Evolutionary conservation across 2,888 invertebrate species (phyloP), one percentile per base, ranked within the genome.

Genomic region (Cinara cedri): DNA sequence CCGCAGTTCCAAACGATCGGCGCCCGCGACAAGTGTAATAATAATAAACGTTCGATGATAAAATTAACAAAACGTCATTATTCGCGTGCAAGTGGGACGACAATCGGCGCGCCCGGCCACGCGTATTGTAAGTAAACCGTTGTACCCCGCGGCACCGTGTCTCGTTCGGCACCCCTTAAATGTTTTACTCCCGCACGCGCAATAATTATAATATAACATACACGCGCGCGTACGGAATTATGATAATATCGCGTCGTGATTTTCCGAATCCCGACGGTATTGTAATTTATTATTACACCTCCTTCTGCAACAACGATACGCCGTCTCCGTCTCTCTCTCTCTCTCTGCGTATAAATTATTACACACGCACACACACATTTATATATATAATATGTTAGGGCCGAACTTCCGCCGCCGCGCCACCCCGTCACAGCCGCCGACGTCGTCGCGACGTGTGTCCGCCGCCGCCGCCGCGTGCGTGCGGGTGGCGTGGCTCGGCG

Each of bases 241-340:
- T 70, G 16, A 62, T 63, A 70, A 72, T 63, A 72, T 49, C 24
- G 34, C 6, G 26, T 66, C 44, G 44, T 46, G 76, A 66, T 76
- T 76, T 76, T 66, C 76, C 10, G 55, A 66, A 57, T 76, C 26
- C 13, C 72, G 3, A 62, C 72, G 26, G 34, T 34, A 62, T n/a
- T n/a, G n/a, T 63, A 63, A 74, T 74, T 74, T 74, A 74, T 74
- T 63, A 51, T 74, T 63, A 51, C 16, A 8, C 51, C 14, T 14
- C 49, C 62, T 19, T 21, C 21, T n/a, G 34, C 21, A 11, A 21
- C 16, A 9, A 19, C 24, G 13, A 21, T 46, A 49, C n/a, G 44
- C 46, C 26, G 46, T 24, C 46, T 19, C 55, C n/a, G n/a, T n/a
- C n/a, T n/a, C n/a, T n/a, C n/a, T n/a, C n/a, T n/a, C n/a, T n/a